Conservation (phyloP, 2,888 invertebrate species). For the Heliconius ethilla region DNA sequence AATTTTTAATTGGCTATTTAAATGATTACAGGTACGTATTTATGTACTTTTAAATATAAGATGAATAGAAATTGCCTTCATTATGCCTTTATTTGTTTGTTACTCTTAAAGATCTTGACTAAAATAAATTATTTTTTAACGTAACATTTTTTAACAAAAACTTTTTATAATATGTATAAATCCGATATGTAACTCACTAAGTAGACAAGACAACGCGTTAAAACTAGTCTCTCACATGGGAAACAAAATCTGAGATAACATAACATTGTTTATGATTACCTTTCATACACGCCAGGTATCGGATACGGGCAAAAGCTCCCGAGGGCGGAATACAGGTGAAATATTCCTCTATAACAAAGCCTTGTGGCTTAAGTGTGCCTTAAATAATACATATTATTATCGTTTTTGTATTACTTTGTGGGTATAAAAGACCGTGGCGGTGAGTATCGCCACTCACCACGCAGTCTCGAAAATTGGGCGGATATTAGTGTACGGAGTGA, state of each 20-base stretch:
- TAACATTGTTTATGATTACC: constrained; percentile 20
- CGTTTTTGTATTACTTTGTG: background rate
- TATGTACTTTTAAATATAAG: constrained; percentile 1
- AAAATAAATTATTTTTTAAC: background rate
- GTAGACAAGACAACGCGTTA: background rate
- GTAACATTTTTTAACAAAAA: too few species aligned
- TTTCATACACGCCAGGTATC: constrained; percentile 1
- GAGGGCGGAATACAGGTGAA: constrained; percentile 21
- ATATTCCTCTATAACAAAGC: constrained; percentile 3
- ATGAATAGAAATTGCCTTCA: background rate
- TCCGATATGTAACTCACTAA: background rate
- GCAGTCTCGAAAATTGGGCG: too few species aligned
- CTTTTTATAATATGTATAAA: background rate
- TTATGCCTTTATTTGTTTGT: background rate
- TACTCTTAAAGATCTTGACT: background rate
- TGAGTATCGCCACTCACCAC: too few species aligned
- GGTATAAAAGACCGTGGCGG: too few species aligned
- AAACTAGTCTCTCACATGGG: background rate
- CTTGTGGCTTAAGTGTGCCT: constrained; percentile 1
- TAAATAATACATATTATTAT: background rate
- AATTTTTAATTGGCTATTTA: constrained; percentile 1
- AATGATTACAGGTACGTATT: constrained; percentile 8
- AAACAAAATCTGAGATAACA: constrained; percentile 15
- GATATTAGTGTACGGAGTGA: too few species aligned
- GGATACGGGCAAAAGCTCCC: constrained; percentile 8